Conservation (phyloP, 2,113 vertebrate genomes). For the Siniperca knerii region DNA sequence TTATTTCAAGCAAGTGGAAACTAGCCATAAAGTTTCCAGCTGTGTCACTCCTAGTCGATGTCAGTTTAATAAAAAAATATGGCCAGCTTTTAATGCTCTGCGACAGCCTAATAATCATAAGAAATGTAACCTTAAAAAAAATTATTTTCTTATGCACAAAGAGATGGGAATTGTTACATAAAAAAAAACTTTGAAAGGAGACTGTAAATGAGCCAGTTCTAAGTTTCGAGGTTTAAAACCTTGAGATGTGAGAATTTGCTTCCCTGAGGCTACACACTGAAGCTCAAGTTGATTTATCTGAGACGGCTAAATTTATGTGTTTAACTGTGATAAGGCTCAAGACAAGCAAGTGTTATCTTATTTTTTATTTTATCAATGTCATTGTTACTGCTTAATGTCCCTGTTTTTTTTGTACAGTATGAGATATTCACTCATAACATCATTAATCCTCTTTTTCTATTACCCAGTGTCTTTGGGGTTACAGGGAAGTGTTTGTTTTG, state of each 20-base stretch:
- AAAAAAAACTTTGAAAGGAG: conserved; percentile 4
- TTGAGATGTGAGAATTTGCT: conserved; percentile 3
- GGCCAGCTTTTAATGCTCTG: background rate
- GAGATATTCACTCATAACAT: background rate
- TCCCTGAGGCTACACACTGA: background rate
- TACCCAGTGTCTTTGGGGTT: background rate
- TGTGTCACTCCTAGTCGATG: background rate
- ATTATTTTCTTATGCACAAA: background rate
- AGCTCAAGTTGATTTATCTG: conserved; percentile 30
- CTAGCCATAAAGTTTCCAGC: background rate
- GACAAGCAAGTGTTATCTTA: background rate
- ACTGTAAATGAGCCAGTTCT: conserved; percentile 17
- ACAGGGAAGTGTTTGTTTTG: background rate
- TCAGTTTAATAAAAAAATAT: background rate
- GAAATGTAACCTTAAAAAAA: background rate
- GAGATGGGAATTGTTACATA: background rate
- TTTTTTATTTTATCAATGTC: background rate
- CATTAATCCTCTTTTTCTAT: background rate
- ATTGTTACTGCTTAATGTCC: too few relatives aligned
- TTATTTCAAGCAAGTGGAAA: background rate
- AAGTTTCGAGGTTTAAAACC: background rate
- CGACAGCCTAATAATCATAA: background rate
- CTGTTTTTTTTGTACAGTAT: background rate
- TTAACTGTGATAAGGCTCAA: background rate
- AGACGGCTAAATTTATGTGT: background rate